Evolutionary conservation across 2,797 vertebrate genomes (phyloP).

Genomic region (Apogon talboti): DNA sequence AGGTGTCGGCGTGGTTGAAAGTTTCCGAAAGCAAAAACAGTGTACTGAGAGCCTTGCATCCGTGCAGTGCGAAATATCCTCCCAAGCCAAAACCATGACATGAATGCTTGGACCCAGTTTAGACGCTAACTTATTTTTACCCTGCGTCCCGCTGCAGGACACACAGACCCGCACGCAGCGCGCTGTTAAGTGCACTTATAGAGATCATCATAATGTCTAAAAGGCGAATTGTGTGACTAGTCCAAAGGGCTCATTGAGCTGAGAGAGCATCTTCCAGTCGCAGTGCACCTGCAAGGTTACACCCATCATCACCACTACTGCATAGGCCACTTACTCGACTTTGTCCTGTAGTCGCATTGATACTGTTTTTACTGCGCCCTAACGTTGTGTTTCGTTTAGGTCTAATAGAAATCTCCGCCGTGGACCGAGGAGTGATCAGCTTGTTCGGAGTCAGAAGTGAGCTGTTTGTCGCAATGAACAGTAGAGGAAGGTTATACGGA

Average conservation of each 20-base stretch:
- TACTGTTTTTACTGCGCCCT: conserved; percentile 28
- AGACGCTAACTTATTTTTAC: conserved; percentile 86
- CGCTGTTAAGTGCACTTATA: conserved; percentile 46
- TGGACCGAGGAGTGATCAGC: conserved; percentile 95
- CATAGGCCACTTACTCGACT: conserved; percentile 68
- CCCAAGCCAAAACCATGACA: conserved; percentile 78
- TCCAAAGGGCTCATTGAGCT: conserved; percentile 46
- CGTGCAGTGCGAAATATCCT: conserved; percentile 75
- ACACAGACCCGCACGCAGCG: conserved; percentile 51
- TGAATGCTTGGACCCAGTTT: conserved; percentile 83
- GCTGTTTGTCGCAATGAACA: conserved; percentile 96
- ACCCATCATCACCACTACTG: conserved; percentile 76
- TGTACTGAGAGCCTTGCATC: conserved; percentile 73
- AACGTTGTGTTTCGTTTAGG: conserved; percentile 81
- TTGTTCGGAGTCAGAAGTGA: conserved; percentile 91
- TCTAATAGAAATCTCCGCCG: conserved; percentile 95
- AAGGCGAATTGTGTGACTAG: conserved; percentile 37
- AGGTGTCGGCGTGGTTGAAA: conserved; percentile 73
- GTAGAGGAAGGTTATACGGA: conserved; percentile 91
- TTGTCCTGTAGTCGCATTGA: conserved; percentile 49
- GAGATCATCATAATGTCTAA: conserved; percentile 22
- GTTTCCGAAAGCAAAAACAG: conserved; percentile 78
- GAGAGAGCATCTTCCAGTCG: conserved; percentile 75
- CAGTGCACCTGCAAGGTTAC: conserved; percentile 84
- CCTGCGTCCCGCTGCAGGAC: conserved; percentile 69